Evolutionary conservation across 2,888 invertebrate species (phyloP).

Genomic region (Leptura quadrifasciata): DNA sequence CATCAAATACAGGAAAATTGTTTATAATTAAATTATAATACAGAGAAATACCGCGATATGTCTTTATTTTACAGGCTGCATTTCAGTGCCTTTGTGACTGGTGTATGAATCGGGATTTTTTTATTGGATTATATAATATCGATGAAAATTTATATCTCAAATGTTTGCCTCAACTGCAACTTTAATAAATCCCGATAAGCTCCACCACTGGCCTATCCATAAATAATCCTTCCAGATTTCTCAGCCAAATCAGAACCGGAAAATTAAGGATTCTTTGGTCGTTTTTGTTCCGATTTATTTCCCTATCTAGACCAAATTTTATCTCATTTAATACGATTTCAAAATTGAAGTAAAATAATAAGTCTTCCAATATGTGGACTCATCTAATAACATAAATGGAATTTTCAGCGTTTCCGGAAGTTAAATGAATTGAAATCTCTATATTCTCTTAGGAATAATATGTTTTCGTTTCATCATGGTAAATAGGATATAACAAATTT

Average conservation of each 20-base stretch:
- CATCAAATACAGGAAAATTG: no score
- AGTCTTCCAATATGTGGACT: conserved; percentile 35
- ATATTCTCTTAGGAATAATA: conserved; percentile 11
- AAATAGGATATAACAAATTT: conserved; percentile 14
- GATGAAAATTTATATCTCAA: not conserved
- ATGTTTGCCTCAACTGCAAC: not conserved
- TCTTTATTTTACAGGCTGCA: no score
- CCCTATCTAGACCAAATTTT: conserved; percentile 18
- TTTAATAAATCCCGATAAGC: not conserved
- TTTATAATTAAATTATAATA: no score
- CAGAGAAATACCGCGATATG: no score
- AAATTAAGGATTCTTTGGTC: conserved; percentile 37
- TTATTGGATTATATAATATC: not conserved
- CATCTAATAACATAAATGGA: conserved; percentile 37
- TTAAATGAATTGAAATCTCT: conserved; percentile 20
- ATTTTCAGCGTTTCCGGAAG: conserved; percentile 21
- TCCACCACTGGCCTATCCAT: not conserved
- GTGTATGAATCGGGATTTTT: no score
- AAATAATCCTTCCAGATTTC: conserved; percentile 15
- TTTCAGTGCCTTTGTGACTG: no score
- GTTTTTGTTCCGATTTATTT: conserved; percentile 39
- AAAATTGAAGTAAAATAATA: conserved; percentile 43
- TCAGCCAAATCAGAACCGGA: conserved; percentile 23
- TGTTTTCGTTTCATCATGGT: conserved; percentile 21
- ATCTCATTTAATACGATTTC: conserved; percentile 38